Conservation (phyloP, 2,888 invertebrate genomes). For the Drosophila mimica region DNA sequence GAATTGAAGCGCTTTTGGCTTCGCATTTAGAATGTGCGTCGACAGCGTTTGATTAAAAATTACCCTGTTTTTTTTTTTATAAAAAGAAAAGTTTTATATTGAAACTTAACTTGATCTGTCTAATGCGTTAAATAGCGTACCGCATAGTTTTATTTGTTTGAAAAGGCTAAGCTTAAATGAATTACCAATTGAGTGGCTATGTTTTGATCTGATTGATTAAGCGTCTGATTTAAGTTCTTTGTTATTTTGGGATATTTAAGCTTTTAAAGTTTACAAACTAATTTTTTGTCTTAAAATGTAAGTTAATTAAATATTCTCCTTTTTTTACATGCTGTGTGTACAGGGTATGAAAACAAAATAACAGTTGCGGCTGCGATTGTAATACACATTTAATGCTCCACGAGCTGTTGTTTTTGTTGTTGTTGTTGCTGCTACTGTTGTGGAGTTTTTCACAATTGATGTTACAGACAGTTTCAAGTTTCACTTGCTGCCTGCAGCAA, state of each 20-base stretch:
- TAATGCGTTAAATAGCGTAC: neutral
- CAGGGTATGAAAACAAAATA: neutral
- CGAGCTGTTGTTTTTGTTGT: constrained; percentile 47
- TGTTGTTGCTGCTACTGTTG: constrained; percentile 16
- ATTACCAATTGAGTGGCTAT: neutral
- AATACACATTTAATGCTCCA: constrained; percentile 51
- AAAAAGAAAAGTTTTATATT: neutral
- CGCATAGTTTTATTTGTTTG: neutral
- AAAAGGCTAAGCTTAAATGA: neutral
- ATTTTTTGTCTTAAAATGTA: neutral
- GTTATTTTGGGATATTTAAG: neutral
- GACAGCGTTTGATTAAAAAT: neutral
- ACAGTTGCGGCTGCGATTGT: constrained; percentile 23
- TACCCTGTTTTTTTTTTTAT: neutral
- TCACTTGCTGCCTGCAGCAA: constrained; percentile 64
- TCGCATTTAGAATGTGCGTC: constrained; percentile 23
- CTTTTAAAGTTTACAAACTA: neutral
- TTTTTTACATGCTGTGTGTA: neutral
- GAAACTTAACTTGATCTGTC: neutral
- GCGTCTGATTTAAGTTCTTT: neutral
- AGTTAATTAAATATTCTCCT: neutral
- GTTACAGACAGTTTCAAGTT: constrained; percentile 53
- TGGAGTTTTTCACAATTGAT: constrained; percentile 15
- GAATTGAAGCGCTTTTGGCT: constrained; percentile 24
- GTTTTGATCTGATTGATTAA: neutral